Conservation (phyloP, 2,797 vertebrate genomes). For the Sebastes cheni region DNA sequence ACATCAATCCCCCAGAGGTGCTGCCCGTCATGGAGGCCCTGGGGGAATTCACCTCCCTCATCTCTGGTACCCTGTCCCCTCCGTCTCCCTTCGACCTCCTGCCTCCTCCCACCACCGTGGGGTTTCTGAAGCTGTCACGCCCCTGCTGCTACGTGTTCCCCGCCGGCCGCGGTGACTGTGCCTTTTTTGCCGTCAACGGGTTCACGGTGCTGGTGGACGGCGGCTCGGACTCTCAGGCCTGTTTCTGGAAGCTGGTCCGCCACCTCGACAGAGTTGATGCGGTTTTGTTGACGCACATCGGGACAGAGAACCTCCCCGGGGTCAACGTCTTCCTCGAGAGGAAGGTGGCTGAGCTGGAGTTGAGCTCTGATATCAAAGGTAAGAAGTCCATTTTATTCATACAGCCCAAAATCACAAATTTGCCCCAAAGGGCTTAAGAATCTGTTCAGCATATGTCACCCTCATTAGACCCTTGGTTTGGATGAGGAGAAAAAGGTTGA, state of each 20-base stretch:
- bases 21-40: constrained; percentile 89
- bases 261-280: constrained; percentile 96
- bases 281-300: constrained; percentile 89
- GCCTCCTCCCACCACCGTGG: constrained; percentile 91
- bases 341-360: constrained; percentile 90
- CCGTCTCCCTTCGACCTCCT: constrained; percentile 91
- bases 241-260: constrained; percentile 96
- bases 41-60: constrained; percentile 88
- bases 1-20: constrained; percentile 84
- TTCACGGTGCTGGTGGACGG: constrained; percentile 94
- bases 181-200: constrained; percentile 94
- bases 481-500: not conserved
- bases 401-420: not conserved
- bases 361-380: constrained; percentile 86
- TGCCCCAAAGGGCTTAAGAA: not conserved
- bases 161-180: constrained; percentile 90
- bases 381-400: constrained; percentile 32
- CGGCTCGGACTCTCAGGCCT: constrained; percentile 91
- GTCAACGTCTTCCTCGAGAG: constrained; percentile 91
- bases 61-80: constrained; percentile 81
- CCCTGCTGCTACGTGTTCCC: constrained; percentile 98
- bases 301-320: constrained; percentile 79
- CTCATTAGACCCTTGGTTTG: not conserved
- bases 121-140: constrained; percentile 94
- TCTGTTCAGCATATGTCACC: not conserved